phyloP scores from a whole-genome alignment of 2,888 invertebrate species.

The Cantharis nigra region DNA sequence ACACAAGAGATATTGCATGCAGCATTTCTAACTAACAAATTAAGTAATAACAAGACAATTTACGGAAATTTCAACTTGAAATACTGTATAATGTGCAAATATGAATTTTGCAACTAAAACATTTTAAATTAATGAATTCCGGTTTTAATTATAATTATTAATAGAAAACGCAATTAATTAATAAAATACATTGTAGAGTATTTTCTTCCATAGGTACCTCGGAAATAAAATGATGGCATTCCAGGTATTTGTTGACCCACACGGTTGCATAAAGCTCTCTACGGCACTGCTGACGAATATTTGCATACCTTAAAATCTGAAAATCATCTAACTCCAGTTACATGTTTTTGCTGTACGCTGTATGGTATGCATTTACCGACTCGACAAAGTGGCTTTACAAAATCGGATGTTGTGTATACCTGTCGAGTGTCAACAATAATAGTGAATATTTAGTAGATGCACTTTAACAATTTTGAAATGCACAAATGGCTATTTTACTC shows the following conservation, averaged over 20 bases:
- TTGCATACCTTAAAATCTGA: not conserved
- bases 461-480: not conserved
- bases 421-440: too few species aligned
- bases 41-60: not conserved
- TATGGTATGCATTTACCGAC: not conserved
- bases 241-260: not conserved
- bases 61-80: not conserved
- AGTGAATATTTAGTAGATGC: not conserved
- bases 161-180: too few species aligned
- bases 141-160: not conserved
- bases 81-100: not conserved
- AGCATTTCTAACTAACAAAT: not conserved
- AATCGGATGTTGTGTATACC: not conserved
- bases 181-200: not conserved
- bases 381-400: not conserved
- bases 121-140: not conserved
- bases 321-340: not conserved
- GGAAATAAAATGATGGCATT: not conserved
- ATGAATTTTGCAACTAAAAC: not conserved
- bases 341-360: not conserved
- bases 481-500: too few species aligned
- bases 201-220: not conserved
- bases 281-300: not conserved
- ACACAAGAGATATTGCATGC: not conserved
- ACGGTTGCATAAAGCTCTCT: not conserved